phyloP scores from a whole-genome alignment of 2,113 vertebrate species.

The Lota lota region DNA sequence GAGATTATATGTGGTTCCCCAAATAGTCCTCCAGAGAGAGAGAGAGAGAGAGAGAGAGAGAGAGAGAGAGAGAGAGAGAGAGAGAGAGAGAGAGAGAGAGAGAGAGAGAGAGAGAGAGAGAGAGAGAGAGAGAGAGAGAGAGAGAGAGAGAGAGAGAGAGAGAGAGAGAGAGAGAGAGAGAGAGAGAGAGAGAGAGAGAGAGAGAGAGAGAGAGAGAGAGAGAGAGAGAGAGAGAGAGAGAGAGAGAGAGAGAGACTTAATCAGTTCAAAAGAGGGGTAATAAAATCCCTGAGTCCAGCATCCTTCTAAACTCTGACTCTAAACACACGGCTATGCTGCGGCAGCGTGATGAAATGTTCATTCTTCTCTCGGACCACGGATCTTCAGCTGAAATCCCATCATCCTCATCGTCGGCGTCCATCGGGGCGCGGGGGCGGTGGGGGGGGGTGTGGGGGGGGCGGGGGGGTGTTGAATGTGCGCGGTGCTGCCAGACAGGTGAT shows the following conservation, averaged over 20 bases:
- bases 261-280: no score
- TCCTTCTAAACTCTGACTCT: no score
- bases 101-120: background rate
- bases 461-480: slow-evolving; percentile 39
- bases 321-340: no score
- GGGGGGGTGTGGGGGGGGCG: slow-evolving; percentile 4
- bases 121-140: background rate
- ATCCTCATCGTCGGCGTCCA: background rate
- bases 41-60: background rate
- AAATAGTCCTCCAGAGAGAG: no score
- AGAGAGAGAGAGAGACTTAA: background rate
- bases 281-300: no score
- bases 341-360: background rate
- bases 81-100: background rate
- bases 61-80: background rate
- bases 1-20: no score
- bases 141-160: background rate
- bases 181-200: background rate
- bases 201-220: background rate
- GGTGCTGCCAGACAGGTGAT: slow-evolving; percentile 32
- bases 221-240: background rate
- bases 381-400: background rate
- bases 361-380: background rate
- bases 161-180: background rate
- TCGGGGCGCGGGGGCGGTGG: background rate